Conservation (phyloP, 1,140 invertebrate genomes). For the Atopsyche davidsoni region DNA sequence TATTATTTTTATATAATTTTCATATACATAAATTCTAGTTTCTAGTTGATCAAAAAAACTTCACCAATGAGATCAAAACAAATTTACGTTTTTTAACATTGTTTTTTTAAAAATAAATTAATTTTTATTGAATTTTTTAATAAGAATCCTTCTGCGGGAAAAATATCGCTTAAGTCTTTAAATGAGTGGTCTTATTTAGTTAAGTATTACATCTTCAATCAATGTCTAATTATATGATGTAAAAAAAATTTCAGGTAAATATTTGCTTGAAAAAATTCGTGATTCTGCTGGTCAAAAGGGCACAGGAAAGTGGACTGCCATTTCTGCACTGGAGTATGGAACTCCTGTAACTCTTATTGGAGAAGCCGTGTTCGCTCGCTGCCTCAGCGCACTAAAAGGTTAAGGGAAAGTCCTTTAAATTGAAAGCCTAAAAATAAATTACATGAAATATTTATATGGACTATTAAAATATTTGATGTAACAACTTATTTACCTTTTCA, state of each 20-base stretch:
- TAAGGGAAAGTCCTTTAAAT: no score
- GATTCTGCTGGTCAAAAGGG: constrained; percentile 98
- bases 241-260: constrained; percentile 50
- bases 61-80: no score
- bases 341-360: constrained; percentile 97
- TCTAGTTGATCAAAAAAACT: no score
- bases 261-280: constrained; percentile 85
- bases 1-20: constrained; percentile 17
- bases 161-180: no score
- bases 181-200: no score
- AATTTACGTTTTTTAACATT: no score
- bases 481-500: constrained; percentile 20
- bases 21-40: not conserved
- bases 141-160: no score
- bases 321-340: constrained; percentile 92
- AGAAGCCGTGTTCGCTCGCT: constrained; percentile 95
- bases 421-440: not conserved
- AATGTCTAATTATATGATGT: no score
- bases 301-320: constrained; percentile 99
- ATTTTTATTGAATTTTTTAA: no score
- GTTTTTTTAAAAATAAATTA: no score
- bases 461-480: not conserved
- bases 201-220: no score
- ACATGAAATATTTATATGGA: not conserved
- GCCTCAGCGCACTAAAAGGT: constrained; percentile 80